Percentiles rank a stretch among this genome's conserved stretches.
These are phyloP conservation scores for Xiphias gladius DNA, from an alignment of 2,113 vertebrate genomes.

Conservation along the genomic window DNA sequence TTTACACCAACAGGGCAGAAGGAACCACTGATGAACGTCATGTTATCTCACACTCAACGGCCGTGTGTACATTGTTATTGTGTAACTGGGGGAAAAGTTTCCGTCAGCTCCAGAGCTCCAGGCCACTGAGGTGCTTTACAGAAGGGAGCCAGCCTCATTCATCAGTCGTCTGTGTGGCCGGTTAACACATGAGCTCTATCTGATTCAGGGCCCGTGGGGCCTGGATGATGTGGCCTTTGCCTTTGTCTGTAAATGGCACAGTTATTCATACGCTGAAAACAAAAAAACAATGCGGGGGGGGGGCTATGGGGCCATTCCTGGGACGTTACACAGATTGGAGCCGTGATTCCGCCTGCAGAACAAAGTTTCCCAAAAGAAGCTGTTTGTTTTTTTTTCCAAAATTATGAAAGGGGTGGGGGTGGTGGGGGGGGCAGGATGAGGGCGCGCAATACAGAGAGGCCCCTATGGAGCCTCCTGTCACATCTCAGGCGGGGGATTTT, in stretches of 20 bases:
- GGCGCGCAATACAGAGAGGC: conserved; percentile 35
- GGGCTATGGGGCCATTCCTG: conserved; percentile 15
- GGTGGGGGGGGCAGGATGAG: neutral
- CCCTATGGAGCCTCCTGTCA: conserved; percentile 46
- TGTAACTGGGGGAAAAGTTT: conserved; percentile 20
- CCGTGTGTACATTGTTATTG: neutral
- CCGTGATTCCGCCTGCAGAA: conserved; percentile 16
- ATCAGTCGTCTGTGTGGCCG: conserved; percentile 22
- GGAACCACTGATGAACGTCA: neutral
- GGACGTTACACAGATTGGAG: conserved; percentile 7
- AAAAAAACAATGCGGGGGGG: conserved; percentile 25
- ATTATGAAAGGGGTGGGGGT: conserved; percentile 35
- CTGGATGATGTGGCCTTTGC: conserved; percentile 2
- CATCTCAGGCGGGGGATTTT: conserved; percentile 10
- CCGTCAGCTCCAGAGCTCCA: conserved; percentile 14
- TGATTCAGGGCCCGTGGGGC: neutral
- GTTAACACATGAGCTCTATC: conserved; percentile 15
- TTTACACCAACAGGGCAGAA: neutral
- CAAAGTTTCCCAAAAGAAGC: neutral
- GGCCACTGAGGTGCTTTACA: conserved; percentile 41
- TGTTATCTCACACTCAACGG: neutral
- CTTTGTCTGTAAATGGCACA: conserved; percentile 3
- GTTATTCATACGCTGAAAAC: conserved; percentile 34
- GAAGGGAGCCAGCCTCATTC: conserved; percentile 27
- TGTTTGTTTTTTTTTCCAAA: neutral